Conservation (phyloP, 2,113 vertebrate genomes). For the Dicaeum eximium region DNA sequence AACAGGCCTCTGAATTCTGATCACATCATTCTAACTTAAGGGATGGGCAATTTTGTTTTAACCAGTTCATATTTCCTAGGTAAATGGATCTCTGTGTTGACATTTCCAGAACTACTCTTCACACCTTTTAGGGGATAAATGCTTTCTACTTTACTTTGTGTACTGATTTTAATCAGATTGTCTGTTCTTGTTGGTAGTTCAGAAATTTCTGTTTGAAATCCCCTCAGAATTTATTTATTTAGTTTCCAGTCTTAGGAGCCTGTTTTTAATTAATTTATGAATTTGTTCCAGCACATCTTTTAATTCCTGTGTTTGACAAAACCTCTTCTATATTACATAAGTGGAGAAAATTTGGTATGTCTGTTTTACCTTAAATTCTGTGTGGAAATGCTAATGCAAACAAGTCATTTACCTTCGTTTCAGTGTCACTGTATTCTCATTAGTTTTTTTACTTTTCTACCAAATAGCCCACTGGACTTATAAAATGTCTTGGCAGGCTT, state of each 20-base stretch:
- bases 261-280: not conserved
- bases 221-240: not conserved
- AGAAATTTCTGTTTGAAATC: not conserved
- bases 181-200: not conserved
- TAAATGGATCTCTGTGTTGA: not conserved
- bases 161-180: not conserved
- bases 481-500: constrained; percentile 8
- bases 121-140: not conserved
- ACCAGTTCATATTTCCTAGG: not conserved
- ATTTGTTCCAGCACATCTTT: not conserved
- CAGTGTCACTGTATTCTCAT: not conserved
- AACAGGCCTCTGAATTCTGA: not conserved
- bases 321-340: not conserved
- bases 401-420: not conserved
- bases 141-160: not conserved
- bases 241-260: not conserved
- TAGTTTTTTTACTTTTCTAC: constrained; percentile 13
- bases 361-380: not conserved
- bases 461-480: constrained; percentile 44
- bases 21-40: not conserved
- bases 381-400: not conserved
- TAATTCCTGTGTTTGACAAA: not conserved
- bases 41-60: not conserved
- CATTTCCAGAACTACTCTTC: not conserved
- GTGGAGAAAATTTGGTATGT: not conserved